These are phyloP conservation scores for Lacerta agilis DNA, from an alignment of 2,797 vertebrate species.

Conservation along the genomic window DNA sequence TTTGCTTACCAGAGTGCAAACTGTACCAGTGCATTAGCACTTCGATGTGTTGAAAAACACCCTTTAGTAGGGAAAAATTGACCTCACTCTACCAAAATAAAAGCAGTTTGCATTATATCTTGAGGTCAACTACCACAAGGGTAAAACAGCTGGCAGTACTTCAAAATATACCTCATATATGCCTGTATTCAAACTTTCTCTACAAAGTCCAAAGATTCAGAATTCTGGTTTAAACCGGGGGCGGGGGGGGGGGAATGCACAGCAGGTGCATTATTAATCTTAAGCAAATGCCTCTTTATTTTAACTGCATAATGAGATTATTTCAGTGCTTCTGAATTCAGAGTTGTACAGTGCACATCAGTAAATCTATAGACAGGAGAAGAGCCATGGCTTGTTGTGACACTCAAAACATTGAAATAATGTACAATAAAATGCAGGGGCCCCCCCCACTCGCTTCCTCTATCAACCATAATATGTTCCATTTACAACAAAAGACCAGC, in stretches of 20 bases:
- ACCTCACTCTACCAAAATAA: not conserved
- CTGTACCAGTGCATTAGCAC: slow-evolving; percentile 26
- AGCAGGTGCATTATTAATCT: not conserved
- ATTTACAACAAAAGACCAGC: slow-evolving; percentile 11
- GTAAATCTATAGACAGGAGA: not conserved
- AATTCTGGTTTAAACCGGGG: not conserved
- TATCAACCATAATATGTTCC: not conserved
- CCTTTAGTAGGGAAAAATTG: not conserved
- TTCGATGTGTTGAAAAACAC: not conserved
- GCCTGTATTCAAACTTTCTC: slow-evolving; percentile 8
- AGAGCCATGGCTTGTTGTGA: not conserved
- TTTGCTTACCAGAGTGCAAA: slow-evolving; percentile 33
- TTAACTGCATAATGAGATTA: slow-evolving; percentile 15
- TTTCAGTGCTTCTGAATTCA: slow-evolving; percentile 27
- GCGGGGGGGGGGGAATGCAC: not conserved
- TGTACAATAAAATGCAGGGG: not conserved
- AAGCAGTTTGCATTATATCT: not conserved
- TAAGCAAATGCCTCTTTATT: not conserved
- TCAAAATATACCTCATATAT: not conserved
- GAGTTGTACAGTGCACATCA: slow-evolving; percentile 5
- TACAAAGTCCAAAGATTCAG: not conserved
- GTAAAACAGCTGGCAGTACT: too few relatives aligned
- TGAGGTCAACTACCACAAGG: slow-evolving; percentile 26
- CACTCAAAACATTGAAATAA: not conserved
- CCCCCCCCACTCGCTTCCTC: not conserved